Conservation (phyloP, 2,113 vertebrate genomes). For the Ictalurus punctatus region DNA sequence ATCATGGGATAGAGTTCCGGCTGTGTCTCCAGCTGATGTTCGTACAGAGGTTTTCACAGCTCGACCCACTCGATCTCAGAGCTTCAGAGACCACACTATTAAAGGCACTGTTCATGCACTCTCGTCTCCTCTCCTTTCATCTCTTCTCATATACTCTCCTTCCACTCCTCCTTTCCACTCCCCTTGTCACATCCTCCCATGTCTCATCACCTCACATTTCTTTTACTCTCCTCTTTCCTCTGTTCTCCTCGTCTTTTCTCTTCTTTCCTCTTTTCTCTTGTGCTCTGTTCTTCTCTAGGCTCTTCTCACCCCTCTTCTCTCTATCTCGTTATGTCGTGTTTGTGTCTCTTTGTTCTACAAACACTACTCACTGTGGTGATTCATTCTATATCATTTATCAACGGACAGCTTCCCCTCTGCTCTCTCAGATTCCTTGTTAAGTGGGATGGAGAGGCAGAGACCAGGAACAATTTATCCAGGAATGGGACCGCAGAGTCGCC, state of each 20-base stretch:
- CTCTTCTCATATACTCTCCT: background rate
- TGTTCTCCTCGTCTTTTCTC: background rate
- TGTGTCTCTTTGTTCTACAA: conserved; percentile 38
- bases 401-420: conserved; percentile 9
- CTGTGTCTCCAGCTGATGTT: conserved; percentile 81
- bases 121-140: background rate
- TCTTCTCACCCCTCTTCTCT: background rate
- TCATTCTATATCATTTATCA: background rate
- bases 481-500: conserved; percentile 66
- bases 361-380: background rate
- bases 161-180: background rate
- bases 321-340: background rate
- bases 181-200: background rate
- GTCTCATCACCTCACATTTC: background rate
- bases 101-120: conserved; percentile 64
- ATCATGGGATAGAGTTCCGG: conserved; percentile 75
- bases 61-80: conserved; percentile 75
- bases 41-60: conserved; percentile 83
- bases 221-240: too few species aligned
- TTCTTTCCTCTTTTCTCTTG: background rate
- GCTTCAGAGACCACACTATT: conserved; percentile 74
- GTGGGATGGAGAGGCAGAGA: conserved; percentile 74
- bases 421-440: conserved; percentile 66
- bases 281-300: background rate
- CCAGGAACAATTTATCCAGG: conserved; percentile 71